These are phyloP conservation scores for Lasiurus cinereus DNA, from an alignment of 2,113 vertebrate genomes.

Conservation along the genomic window DNA sequence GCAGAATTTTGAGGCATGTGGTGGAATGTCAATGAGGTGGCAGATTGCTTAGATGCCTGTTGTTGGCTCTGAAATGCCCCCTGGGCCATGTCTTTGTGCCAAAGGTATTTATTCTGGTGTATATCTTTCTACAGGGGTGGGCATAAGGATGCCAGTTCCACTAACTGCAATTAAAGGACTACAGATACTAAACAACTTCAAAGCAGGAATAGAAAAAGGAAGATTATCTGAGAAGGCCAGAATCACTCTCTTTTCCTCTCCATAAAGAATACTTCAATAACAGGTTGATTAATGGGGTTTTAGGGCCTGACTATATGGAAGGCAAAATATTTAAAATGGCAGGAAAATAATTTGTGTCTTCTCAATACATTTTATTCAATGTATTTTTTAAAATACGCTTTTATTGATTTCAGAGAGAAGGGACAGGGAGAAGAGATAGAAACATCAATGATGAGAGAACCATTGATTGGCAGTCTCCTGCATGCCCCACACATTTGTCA, in stretches of 20 bases:
- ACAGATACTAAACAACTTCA: constrained; percentile 45
- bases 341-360: constrained; percentile 24
- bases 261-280: background rate
- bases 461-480: too few species aligned
- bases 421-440: too few species aligned
- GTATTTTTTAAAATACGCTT: background rate
- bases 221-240: constrained; percentile 50
- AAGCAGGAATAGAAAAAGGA: constrained; percentile 49
- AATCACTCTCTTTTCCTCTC: constrained; percentile 15
- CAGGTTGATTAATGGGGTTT: background rate
- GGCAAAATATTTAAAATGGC: constrained; percentile 22
- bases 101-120: constrained; percentile 56
- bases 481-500: background rate
- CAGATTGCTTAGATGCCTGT: constrained; percentile 45
- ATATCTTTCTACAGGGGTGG: background rate
- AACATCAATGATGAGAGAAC: too few species aligned
- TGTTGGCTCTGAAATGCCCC: constrained; percentile 55
- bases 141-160: background rate
- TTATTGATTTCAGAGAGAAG: too few species aligned
- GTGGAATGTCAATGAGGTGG: constrained; percentile 26
- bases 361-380: background rate
- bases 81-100: constrained; percentile 35
- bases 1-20: constrained; percentile 53
- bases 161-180: background rate
- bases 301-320: background rate